Conservation (phyloP, 2,797 vertebrate species). For the Leontopithecus rosalia region DNA sequence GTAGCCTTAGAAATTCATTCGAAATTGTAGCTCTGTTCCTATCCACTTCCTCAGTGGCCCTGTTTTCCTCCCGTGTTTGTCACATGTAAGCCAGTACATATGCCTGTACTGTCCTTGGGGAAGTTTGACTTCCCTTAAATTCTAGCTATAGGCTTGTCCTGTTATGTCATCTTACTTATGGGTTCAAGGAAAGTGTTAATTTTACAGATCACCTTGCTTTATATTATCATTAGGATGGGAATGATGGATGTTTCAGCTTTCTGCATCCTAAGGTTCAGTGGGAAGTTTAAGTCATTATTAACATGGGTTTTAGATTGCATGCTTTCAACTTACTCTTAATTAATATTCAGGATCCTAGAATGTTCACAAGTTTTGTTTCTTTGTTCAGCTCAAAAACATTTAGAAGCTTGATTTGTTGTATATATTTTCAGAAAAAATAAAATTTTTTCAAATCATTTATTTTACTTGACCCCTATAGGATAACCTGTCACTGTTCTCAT, state of each 20-base stretch:
- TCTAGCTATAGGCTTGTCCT: not conserved
- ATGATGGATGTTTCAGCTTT: not conserved
- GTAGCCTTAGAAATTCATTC: not conserved
- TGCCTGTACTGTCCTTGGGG: not conserved
- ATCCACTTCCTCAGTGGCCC: accelerated
- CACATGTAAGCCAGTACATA: not conserved
- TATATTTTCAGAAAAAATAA: not conserved
- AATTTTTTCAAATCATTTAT: not conserved
- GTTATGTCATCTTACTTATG: not conserved
- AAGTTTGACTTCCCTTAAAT: not conserved
- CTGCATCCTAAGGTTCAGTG: not conserved
- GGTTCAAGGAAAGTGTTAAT: not conserved
- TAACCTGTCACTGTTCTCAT: not conserved
- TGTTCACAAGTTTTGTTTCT: not conserved
- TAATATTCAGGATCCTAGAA: not conserved
- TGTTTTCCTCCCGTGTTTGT: not conserved
- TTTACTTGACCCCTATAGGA: not conserved
- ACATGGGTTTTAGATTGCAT: not conserved
- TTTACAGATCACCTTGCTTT: not conserved
- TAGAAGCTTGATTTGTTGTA: not conserved
- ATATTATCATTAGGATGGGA: not conserved
- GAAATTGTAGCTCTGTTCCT: not conserved
- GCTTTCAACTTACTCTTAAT: not conserved
- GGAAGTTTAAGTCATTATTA: not conserved
- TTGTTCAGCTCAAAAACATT: not conserved